Evolutionary conservation across 1,140 invertebrate genomes (phyloP), one percentile per base, ranked within the genome.

Genomic region (Philotrypesis tridentata): DNA sequence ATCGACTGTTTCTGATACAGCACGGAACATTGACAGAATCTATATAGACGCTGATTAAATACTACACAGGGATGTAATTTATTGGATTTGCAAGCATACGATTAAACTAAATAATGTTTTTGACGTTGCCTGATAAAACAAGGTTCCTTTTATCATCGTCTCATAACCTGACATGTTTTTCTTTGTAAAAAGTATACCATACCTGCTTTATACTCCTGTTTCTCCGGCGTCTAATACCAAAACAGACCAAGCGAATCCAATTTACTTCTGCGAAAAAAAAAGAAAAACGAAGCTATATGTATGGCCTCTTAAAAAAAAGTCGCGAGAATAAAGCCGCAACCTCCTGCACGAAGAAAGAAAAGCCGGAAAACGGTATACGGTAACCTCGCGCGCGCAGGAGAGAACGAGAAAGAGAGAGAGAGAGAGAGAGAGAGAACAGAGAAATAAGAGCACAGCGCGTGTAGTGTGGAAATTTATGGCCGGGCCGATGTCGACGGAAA

Each of bases 401-500:
- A 27, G 31, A 48, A 3, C 48, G 12, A 75, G 61, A 31, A 23
- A 37, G 23, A n/a, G n/a, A n/a, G n/a, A n/a, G n/a, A n/a, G n/a
- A n/a, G n/a, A n/a, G n/a, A n/a, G n/a, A n/a, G n/a, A n/a, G n/a
- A n/a, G n/a, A n/a, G n/a, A n/a, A 33, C 23, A n/a, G n/a, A 71
- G 79, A 84, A 79, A 79, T 25, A 60, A 77, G 29, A 25, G 23
- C 14, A 23, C 14, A 27, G 25, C 0, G 77, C 70, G n/a, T 72
- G 43, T 80, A 72, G 83, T 85, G 83, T 63, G 76, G 65, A 85
- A 86, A 87, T 87, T 87, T 87, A 87, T 85, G 82, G 72, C 72
- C 80, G 67, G 83, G 82, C 82, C 48, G 61, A 85, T 82, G 85
- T 84, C 84, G 83, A 80, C 84, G 86, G 84, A 87, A 87, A 87